Evolutionary conservation across 2,888 invertebrate genomes (phyloP).

Genomic region (Drosophila merina): DNA sequence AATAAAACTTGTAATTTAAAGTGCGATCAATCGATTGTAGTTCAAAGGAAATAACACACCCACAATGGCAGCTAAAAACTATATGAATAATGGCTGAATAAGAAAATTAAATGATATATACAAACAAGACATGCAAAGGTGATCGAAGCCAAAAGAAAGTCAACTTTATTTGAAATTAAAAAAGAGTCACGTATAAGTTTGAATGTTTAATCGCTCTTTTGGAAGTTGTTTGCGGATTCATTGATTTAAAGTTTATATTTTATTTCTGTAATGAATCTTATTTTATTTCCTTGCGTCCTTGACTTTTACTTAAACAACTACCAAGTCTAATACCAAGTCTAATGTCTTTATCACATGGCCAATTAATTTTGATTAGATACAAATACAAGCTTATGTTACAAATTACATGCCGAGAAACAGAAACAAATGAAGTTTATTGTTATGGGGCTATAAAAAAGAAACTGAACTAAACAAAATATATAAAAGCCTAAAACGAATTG

Average conservation of each 20-base stretch:
- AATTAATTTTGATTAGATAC: conserved; percentile 74
- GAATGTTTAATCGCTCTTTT: no score
- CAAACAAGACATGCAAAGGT: conserved; percentile 31
- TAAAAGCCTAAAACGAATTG: conserved; percentile 58
- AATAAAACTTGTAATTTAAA: conserved; percentile 50
- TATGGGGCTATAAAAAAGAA: not conserved
- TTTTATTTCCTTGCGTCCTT: conserved; percentile 68
- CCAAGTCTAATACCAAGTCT: conserved; percentile 45
- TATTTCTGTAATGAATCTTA: conserved; percentile 1
- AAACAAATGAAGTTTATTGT: not conserved
- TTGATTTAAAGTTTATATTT: not conserved
- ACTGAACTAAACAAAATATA: conserved; percentile 34
- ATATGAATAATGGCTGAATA: conserved; percentile 26
- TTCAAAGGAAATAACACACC: conserved; percentile 39
- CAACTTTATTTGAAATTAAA: conserved; percentile 46
- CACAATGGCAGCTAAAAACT: conserved; percentile 23
- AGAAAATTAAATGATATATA: conserved; percentile 33
- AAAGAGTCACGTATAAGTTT: conserved; percentile 67
- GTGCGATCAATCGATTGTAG: conserved; percentile 53
- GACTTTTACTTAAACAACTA: conserved; percentile 56
- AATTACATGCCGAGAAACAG: conserved; percentile 17
- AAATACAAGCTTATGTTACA: conserved; percentile 24
- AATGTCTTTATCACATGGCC: conserved; percentile 74
- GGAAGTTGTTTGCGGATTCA: conserved; percentile 17
- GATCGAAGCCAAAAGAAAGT: conserved; percentile 60